Evolutionary conservation across 2,888 invertebrate species (phyloP), one percentile per base, ranked within the genome.

Genomic region (Phorcus lineatus): DNA sequence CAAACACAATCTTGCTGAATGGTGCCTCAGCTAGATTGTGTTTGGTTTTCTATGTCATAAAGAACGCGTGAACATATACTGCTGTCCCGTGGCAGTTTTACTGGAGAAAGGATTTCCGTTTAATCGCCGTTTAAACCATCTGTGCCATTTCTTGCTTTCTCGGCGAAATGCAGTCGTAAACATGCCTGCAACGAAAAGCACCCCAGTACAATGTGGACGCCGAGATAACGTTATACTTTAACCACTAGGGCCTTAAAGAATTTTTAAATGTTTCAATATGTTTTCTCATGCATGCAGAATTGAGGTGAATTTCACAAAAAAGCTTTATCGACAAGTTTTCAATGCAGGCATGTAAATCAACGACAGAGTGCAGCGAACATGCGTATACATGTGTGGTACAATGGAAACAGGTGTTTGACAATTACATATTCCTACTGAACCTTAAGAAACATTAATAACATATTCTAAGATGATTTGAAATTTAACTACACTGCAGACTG

Each of bases 161-260:
- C 88, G 83, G 77, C 87, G 83, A 83, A 89, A 88, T 70, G 88
- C 86, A 66, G 89, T 84, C n/a, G 89, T 88, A 79, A 89, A 89
- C 87, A 88, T 88, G 79, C 89, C 89, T 89, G 86, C 81, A 87
- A 87, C 79, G 80, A 80, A 84, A 84, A 83, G 66, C 79, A 78
- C 57, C 62, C 77, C 24, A 55, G 70, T 77, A 31, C n/a, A 57
- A 4, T 62, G 57, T 40, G 24, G 28, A 36, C 16, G 54, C 28
- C 24, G 28, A 62, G 62, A 62, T 62, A 9, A 13, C 47, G 47
- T 47, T 47, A 47, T 47, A 47, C 47, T 47, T 13, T 9, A 6
- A 47, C 47, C 47, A 47, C 13, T 47, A 47, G 47, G 47, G 11
- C 47, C 1, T 47, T 11, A 47, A 11, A 47, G 47, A 47, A 47